A percentile compares a stretch with the other conserved stretches of the same genome.
Conservation (phyloP, 2,113 vertebrate genomes). For the Thalassoma bifasciatum region DNA sequence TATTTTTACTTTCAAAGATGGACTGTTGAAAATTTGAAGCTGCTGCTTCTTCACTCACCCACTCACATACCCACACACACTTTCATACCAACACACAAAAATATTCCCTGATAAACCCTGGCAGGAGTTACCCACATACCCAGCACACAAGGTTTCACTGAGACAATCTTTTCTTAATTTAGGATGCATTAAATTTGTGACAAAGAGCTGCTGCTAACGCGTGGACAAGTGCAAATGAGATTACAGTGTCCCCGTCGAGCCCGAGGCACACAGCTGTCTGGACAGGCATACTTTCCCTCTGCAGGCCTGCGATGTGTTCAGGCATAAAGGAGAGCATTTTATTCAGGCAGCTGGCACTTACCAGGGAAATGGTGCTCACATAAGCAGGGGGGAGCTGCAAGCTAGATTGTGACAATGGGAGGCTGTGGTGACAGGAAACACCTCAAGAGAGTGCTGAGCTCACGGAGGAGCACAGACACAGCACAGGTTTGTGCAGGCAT, state of each 20-base stretch:
- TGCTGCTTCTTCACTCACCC: constrained; percentile 43
- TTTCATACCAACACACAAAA: background rate
- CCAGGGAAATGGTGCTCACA: constrained; percentile 38
- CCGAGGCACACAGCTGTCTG: constrained; percentile 51
- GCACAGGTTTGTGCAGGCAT: constrained; percentile 28
- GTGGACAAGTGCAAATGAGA: constrained; percentile 47
- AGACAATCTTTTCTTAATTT: constrained; percentile 49
- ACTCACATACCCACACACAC: constrained; percentile 38
- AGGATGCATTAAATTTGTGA: constrained; percentile 51
- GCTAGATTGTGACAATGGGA: constrained; percentile 34
- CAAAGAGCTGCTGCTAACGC: constrained; percentile 43
- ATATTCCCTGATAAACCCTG: constrained; percentile 22
- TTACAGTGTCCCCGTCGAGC: constrained; percentile 39
- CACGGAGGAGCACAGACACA: constrained; percentile 16
- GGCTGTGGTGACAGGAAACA: constrained; percentile 30
- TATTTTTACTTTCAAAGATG: constrained; percentile 15
- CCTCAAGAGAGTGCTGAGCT: constrained; percentile 40
- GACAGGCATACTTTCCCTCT: constrained; percentile 42
- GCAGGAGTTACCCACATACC: constrained; percentile 14
- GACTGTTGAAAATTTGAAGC: background rate
- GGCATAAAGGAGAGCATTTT: constrained; percentile 37
- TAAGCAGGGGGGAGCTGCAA: constrained; percentile 13
- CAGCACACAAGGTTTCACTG: background rate
- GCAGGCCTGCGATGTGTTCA: constrained; percentile 49
- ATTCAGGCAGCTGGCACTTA: constrained; percentile 55